Base-by-base conservation (phyloP, 2,113 vertebrate genomes). In the Prunella fulvescens region DNA sequence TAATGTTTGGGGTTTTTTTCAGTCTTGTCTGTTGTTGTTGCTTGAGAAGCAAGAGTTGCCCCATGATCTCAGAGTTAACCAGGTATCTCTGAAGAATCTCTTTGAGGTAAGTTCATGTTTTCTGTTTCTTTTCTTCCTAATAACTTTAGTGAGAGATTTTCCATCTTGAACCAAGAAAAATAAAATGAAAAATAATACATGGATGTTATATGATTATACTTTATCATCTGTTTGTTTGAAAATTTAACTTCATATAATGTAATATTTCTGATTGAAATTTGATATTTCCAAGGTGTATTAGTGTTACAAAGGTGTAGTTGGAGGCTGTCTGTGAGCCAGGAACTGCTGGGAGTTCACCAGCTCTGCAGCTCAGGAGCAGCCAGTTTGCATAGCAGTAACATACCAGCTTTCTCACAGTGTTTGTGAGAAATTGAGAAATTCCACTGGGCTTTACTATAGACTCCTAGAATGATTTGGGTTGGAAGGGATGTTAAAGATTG, bases 51-150 rank as follows among this genome's bases (percentile, higher is more conserved):
- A 96, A 12, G 53, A 22, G 3, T 76, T 98, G 31, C 98, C 98
- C 1, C 8, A 25, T 73, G 81, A 95, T 66, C 95, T 98, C n/a
- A 92, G 61, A 24, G 96, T 98, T 56, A 93, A 90, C 39, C 96
- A 97, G 25, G 62, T 98, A 48, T 97, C 98, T 14, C 90, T 98
- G 90, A 98, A 94, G 89, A 95, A 56, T 81, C 97, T 98, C 31
- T 98, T 98, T 93, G 97, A 98, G 98, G 98, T 98, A 80, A 98
- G 97, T 97, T 97, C 48, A 8, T 45, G 23, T 12, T 37, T 71
- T 58, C 4, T 70, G 0, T 78, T 57, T 89, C 1, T 74, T 51
- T 81, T 73, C 10, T 56, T 88, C 4, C 19, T 77, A 9, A 33
- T 81, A 3, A 4, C 33, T 88, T 72, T 18, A 50, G 22, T 71